Evolutionary conservation across 1,140 invertebrate species (phyloP).

Genomic region (Drosophila nannoptera): DNA sequence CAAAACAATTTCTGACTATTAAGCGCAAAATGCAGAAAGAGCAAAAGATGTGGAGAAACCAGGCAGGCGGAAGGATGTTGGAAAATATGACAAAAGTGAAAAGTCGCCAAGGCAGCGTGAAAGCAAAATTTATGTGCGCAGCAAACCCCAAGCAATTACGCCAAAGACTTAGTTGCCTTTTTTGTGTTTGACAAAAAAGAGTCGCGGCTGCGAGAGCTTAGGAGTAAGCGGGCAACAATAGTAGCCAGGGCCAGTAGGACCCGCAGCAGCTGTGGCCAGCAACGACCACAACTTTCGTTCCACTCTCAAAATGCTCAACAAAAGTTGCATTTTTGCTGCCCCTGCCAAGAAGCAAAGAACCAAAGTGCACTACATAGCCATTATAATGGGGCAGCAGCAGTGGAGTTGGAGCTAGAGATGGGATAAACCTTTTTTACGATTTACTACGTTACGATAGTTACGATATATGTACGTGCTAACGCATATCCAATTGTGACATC

Average conservation of each 20-base stretch:
- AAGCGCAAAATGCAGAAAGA: conserved; percentile 28
- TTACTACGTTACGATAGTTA: too few species aligned
- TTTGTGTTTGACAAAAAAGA: conserved; percentile 30
- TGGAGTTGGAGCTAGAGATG: conserved; percentile 1
- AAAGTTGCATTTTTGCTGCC: conserved; percentile 57
- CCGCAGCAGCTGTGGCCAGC: conserved; percentile 31
- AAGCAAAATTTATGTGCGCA: conserved; percentile 38
- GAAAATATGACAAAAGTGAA: conserved; percentile 50
- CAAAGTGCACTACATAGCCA: conserved; percentile 45
- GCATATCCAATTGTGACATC: too few species aligned
- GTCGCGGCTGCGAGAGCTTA: neutral
- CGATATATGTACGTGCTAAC: too few species aligned
- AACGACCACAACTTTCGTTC: conserved; percentile 35
- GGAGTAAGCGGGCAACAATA: neutral
- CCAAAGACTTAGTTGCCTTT: conserved; percentile 37
- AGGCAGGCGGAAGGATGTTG: neutral
- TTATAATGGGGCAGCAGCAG: conserved; percentile 23
- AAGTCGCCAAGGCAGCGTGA: conserved; percentile 29
- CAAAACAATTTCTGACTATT: conserved; percentile 47
- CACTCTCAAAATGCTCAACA: conserved; percentile 26
- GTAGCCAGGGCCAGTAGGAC: too few species aligned
- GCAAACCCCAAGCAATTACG: conserved; percentile 51
- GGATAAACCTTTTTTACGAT: neutral
- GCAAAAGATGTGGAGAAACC: neutral
- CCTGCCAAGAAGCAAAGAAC: conserved; percentile 9